These are phyloP conservation scores for Trichoplusia ni DNA, from an alignment of 1,140 invertebrate genomes.

Conservation along the genomic window DNA sequence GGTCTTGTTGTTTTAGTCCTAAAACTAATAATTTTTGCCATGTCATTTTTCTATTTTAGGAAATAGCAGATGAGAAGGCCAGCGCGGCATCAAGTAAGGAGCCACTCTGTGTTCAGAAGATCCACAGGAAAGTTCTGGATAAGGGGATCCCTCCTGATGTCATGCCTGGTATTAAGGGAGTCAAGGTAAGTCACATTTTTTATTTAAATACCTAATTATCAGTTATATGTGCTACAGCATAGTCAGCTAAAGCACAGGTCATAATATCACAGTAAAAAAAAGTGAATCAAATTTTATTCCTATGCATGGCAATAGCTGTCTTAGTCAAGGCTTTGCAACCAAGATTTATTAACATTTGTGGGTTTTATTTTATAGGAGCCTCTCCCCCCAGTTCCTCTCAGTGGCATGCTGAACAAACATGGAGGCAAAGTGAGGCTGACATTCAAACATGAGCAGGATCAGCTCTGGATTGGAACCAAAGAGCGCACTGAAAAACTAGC, in stretches of 20 bases:
- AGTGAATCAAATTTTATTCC: background rate
- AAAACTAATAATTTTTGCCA: background rate
- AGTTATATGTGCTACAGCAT: background rate
- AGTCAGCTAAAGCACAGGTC: too few relatives aligned
- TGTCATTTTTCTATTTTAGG: constrained; percentile 46
- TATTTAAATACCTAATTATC: background rate
- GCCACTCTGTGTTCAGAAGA: constrained; percentile 91
- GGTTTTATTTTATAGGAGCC: constrained; percentile 85
- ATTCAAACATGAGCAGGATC: constrained; percentile 95
- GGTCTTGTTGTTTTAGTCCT: too few relatives aligned
- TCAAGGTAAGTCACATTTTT: constrained; percentile 82
- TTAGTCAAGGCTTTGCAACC: background rate
- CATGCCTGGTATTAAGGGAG: constrained; percentile 92
- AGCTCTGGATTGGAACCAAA: constrained; percentile 97
- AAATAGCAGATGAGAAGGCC: constrained; percentile 82
- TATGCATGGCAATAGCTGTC: background rate
- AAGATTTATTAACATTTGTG: constrained; percentile 6
- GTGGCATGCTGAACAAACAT: constrained; percentile 95
- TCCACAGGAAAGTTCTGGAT: constrained; percentile 94
- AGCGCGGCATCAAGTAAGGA: constrained; percentile 85
- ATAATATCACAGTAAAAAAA: too few relatives aligned
- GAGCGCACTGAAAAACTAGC: constrained; percentile 96
- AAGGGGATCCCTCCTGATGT: constrained; percentile 95
- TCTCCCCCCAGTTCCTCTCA: constrained; percentile 90
- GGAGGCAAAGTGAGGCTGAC: constrained; percentile 96